Percentiles rank a stretch among this genome's conserved stretches.
These are phyloP conservation scores for Psittacula echo DNA, from an alignment of 2,797 vertebrate species.

Conservation along the genomic window DNA sequence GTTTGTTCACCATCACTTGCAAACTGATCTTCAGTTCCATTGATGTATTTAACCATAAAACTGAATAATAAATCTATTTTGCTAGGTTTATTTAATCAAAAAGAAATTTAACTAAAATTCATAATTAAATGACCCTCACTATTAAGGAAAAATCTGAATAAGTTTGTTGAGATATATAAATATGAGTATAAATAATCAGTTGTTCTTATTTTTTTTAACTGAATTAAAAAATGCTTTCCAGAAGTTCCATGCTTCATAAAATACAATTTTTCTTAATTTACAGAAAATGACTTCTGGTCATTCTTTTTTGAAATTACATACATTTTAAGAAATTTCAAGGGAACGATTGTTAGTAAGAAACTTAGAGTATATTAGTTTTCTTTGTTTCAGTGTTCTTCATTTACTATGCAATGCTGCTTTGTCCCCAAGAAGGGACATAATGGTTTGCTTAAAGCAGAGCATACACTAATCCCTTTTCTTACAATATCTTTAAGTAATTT, in stretches of 20 bases:
- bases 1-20: background rate
- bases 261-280: background rate
- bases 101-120: background rate
- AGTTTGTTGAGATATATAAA: background rate
- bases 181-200: background rate
- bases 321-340: background rate
- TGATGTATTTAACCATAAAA: background rate
- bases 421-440: background rate
- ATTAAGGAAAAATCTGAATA: background rate
- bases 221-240: background rate
- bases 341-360: background rate
- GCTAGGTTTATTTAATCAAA: background rate
- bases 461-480: conserved; percentile 9
- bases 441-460: conserved; percentile 26
- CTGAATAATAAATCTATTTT: background rate
- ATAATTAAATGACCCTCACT: background rate
- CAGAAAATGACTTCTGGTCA: background rate
- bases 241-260: background rate
- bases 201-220: background rate
- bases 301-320: background rate
- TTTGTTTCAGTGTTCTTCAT: conserved; percentile 16
- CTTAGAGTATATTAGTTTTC: background rate
- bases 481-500: conserved; percentile 68
- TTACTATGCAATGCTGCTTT: background rate
- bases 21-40: background rate